Evolutionary conservation across 2,888 invertebrate genomes (phyloP), one percentile per base, ranked within the genome.

Genomic region (Callyntrura sp.): DNA sequence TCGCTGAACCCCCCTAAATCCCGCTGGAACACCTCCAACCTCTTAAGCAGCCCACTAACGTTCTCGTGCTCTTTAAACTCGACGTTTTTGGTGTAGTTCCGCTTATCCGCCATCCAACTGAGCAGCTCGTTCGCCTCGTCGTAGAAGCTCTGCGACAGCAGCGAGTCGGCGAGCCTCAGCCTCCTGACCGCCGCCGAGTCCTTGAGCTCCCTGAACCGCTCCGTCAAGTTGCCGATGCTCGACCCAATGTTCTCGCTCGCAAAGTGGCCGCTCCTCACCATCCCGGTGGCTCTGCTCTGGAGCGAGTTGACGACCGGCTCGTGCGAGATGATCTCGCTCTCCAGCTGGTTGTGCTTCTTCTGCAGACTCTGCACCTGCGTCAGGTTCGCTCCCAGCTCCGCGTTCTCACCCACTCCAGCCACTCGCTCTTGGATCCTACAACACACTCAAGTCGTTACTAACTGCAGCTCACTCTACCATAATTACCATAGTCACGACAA

Each of bases 21-120:
- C 14, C 98, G 95, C 93, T 97, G 97, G 68, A 97, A 94, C 1
- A 96, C 97, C 94, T 98, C 98, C 35, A 35, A 6, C 35, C 6
- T 6, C 35, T 35, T 6, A 35, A 35, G 35, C 91, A 98, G 96
- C 2, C 97, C 96, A 93, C 97, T 96, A 0, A 98, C 98, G 0
- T 98, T 97, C 94, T 98, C 97, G 94, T 99, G 98, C 94, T 99
- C 99, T 91, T 97, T 97, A 0, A 99, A 99, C 68, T 97, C 96
- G 94, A 99, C 98, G 9, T 95, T 95, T 0, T 97, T 97, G 0
- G 96, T 96, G 45, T 98, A 95, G 70, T 97, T 95, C 0, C 97
- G 97, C 20, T 96, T 96, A 94, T 98, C 98, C 65, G 96, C 95
- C 94, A 99, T 97, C 98, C 99, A 99, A n/a, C 97, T 96, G 93